phyloP scores from a whole-genome alignment of 30 jellyfish, hydroid and myxozoan species.

The Mastigias papua region DNA sequence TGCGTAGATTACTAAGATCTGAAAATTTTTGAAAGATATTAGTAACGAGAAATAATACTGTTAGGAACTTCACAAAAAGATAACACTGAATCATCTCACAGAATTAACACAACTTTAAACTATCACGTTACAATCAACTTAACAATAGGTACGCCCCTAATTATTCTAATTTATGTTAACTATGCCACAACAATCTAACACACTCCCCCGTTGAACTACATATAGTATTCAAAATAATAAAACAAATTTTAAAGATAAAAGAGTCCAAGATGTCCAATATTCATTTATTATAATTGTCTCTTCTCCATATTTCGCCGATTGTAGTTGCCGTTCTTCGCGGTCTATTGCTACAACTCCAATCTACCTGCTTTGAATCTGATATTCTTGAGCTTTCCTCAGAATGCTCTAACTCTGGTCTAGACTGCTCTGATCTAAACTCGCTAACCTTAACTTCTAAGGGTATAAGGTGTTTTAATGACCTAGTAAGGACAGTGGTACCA shows the following conservation, averaged over 20 bases:
- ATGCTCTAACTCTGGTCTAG: neutral
- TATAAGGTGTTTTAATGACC: constrained; percentile 21
- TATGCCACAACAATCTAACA: constrained; percentile 3
- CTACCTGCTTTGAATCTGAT: constrained; percentile 2
- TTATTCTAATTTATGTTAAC: neutral
- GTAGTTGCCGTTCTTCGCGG: constrained; percentile 3
- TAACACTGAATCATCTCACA: no score
- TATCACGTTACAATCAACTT: no score
- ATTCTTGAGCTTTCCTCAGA: neutral
- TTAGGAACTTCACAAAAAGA: no score
- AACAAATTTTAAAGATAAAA: neutral
- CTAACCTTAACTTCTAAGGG: constrained; percentile 43
- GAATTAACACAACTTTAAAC: no score
- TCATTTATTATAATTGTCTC: neutral
- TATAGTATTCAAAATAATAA: neutral
- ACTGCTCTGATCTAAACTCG: neutral
- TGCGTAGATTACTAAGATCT: neutral
- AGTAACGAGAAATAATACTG: neutral
- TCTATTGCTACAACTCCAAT: neutral
- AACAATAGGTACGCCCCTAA: neutral
- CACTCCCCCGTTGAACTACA: constrained; percentile 20
- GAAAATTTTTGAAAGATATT: neutral
- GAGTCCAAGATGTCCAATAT: neutral
- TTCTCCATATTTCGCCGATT: constrained; percentile 26
- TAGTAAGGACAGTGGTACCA: constrained; percentile 17